Base-by-base conservation (phyloP, 2,888 invertebrate genomes). In the Cerceris ruficornis region DNA sequence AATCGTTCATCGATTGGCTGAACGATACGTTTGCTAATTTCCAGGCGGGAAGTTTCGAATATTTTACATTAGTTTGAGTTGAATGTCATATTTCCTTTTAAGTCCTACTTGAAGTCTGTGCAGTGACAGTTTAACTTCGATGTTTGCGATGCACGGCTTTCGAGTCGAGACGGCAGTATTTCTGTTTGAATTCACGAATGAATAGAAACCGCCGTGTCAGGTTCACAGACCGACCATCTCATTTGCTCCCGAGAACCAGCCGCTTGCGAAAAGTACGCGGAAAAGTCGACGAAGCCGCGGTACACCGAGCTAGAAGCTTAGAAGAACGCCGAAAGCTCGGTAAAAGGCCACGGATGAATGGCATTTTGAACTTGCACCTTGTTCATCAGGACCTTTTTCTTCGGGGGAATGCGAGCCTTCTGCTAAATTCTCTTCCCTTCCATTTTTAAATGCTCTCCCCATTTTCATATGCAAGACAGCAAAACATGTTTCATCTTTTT, bases 261-360 rank as follows among this genome's bases (percentile, higher is more conserved):
- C 55, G 74, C 68, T 65, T 62, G 61, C 70, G 76, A 70, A 73
- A 58, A 75, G 15, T 59, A 58, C 69, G 74, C 41, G 77, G 65
- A 74, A 81, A 81, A 81, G 81, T 81, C 74, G 69, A 68, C 62
- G 61, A 65, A 46, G 57, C 50, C 55, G 57, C 81, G 74, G 67
- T 77, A 54, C 69, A 72, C 66, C 55, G 50, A 73, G 79, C 82
- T 79, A 77, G 82, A 82, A 82, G 82, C 75, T 79, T 64, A 82
- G 76, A 79, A 76, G 76, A 77, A 79, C 74, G 79, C 67, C 28
- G 28, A 28, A 28, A 28, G 28, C 67, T 69, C 61, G 64, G 59
- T 71, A 77, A 82, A 82, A 75, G 73, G 73, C 70, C 75, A 66
- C 75, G 78, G 69, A 57, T 79, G 82, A 82, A 81, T 82, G 68